A percentile compares a stretch with the other conserved stretches of the same genome.
phyloP scores from a whole-genome alignment of 2,888 invertebrate species.

The Dryomyza anilis region DNA sequence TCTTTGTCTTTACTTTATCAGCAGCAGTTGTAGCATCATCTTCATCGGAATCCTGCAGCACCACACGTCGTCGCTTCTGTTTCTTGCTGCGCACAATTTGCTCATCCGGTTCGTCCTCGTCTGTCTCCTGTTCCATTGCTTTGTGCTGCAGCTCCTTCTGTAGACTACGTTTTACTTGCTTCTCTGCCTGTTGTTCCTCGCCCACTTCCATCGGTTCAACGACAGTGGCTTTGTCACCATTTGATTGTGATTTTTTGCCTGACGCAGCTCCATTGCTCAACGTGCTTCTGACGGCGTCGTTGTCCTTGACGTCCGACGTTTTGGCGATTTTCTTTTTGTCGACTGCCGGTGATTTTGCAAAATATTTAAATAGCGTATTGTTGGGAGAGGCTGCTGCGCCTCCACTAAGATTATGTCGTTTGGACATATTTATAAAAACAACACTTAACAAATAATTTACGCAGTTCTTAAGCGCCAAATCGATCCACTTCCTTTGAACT shows the following conservation, averaged over 20 bases:
- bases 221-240: slow-evolving; percentile 61
- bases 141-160: neutral
- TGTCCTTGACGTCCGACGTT: slow-evolving; percentile 53
- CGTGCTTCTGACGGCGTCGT: too few relatives aligned
- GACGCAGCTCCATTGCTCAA: slow-evolving; percentile 29
- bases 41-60: slow-evolving; percentile 46
- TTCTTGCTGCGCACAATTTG: slow-evolving; percentile 61
- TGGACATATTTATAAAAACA: slow-evolving; percentile 43
- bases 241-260: too few relatives aligned
- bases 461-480: neutral
- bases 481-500: neutral
- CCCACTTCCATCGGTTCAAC: neutral
- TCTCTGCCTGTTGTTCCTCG: neutral
- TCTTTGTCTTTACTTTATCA: too few relatives aligned
- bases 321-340: slow-evolving; percentile 45
- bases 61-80: slow-evolving; percentile 51
- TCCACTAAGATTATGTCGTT: slow-evolving; percentile 50
- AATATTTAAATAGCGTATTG: slow-evolving; percentile 74
- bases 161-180: slow-evolving; percentile 7
- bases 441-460: neutral
- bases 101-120: slow-evolving; percentile 48
- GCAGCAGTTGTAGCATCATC: too few relatives aligned
- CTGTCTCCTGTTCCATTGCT: neutral
- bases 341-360: slow-evolving; percentile 66
- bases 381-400: slow-evolving; percentile 54